Conservation (phyloP, 2,797 vertebrate species). For the Semotilus atromaculatus region DNA sequence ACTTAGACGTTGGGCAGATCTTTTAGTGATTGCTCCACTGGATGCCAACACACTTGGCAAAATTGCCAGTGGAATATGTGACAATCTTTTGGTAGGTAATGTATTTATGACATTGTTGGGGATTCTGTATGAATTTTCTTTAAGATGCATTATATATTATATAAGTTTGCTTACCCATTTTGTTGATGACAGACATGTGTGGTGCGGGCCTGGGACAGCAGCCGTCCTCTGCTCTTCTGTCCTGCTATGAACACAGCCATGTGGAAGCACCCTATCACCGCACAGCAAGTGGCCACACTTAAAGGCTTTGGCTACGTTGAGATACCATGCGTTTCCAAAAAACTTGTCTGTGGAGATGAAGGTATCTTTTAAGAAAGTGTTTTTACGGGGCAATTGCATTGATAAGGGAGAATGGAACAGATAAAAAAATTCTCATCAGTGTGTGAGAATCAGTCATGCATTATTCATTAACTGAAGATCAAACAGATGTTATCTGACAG, state of each 20-base stretch:
- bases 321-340: conserved; percentile 92
- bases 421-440: neutral
- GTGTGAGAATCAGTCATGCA: conserved; percentile 11
- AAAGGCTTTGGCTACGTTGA: conserved; percentile 89
- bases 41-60: conserved; percentile 98
- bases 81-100: conserved; percentile 92
- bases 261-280: conserved; percentile 95
- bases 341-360: conserved; percentile 93
- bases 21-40: conserved; percentile 90
- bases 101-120: neutral
- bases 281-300: conserved; percentile 84
- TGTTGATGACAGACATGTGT: conserved; percentile 86
- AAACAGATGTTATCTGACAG: neutral
- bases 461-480: neutral
- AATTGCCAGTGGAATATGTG: conserved; percentile 92
- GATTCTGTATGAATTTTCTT: neutral
- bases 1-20: conserved; percentile 91
- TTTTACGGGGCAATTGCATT: neutral
- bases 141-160: neutral
- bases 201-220: conserved; percentile 91
- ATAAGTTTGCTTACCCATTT: conserved; percentile 5
- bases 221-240: conserved; percentile 92
- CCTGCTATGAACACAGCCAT: conserved; percentile 98
- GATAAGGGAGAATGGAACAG: conserved; percentile 9
- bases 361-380: conserved; percentile 75